Evolutionary conservation across 1,140 invertebrate genomes (phyloP), one percentile per base, ranked within the genome.

Genomic region (Panonychus citri): DNA sequence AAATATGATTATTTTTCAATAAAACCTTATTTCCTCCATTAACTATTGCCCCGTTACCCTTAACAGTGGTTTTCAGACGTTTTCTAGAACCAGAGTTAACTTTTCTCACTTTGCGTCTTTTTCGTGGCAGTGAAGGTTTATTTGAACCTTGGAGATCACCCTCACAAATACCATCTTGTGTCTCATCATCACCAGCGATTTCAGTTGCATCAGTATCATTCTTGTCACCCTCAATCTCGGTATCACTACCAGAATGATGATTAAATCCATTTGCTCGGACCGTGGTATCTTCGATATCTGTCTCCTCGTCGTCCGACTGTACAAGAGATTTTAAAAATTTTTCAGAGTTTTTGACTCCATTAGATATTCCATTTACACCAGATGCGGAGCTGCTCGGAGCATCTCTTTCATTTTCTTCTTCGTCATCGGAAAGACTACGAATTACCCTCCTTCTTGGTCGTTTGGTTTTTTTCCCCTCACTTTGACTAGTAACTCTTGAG

Each of bases 161-260:
- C 19, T 43, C 12, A 34, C 30, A 7, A 12, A 34, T 34, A 34
- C 5, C 30, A 34, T 34, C 30, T 34, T 19, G 24, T 26, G 24
- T 49, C 3, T 40, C 49, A 8, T 56, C 48, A 3, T 59, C 67
- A n/a, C 66, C 66, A 61, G 68, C 72, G 50, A 66, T 70, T 10
- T 71, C 70, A 62, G 64, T 67, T 19, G 69, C 54, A 56, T 62
- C 59, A 8, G 37, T 53, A 58, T 61, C 55, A 3, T 28, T 26
- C 24, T 53, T 56, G 17, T 62, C 42, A 19, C 58, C 51, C 15
- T 53, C 54, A n/a, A 57, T 48, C 34, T 59, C 58, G 12, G 52
- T 54, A 17, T 59, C 58, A 56, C 54, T 52, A 49, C 57, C 26
- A 13, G 25, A 40, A 48, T 59, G 52, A 27, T 21, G 28, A 52